Conservation (phyloP, 2,888 invertebrate genomes). For the Rhimphoctona megacephalus region DNA sequence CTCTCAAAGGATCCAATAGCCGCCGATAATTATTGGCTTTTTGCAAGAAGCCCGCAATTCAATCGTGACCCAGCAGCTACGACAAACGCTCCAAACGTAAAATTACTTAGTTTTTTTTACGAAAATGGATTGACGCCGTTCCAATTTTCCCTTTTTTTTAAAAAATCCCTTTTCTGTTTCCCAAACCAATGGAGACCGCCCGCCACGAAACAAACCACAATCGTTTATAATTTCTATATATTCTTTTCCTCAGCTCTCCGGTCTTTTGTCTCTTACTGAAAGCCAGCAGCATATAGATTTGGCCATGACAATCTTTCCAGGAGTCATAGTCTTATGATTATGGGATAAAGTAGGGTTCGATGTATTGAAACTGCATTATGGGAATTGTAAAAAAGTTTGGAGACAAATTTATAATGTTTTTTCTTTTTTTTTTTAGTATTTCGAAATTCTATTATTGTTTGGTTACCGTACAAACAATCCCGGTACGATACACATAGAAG, state of each 20-base stretch:
- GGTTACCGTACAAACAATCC: not conserved
- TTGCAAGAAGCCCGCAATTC: slow-evolving; percentile 62
- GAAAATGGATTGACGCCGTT: slow-evolving; percentile 52
- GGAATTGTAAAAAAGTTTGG: not conserved
- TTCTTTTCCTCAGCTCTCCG: slow-evolving; percentile 41
- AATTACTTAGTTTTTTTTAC: slow-evolving; percentile 45
- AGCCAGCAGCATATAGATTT: slow-evolving; percentile 5
- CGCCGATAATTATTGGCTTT: slow-evolving; percentile 78
- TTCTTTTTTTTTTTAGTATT: not conserved
- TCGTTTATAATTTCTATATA: slow-evolving; percentile 47
- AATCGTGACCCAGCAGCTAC: slow-evolving; percentile 37
- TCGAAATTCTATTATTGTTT: not conserved
- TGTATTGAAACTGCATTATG: not conserved
- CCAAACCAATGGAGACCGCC: slow-evolving; percentile 54
- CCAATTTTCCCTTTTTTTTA: slow-evolving; percentile 58
- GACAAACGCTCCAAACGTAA: slow-evolving; percentile 21
- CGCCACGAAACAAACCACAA: slow-evolving; percentile 57
- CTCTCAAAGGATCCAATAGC: slow-evolving; percentile 63
- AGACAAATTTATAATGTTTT: not conserved
- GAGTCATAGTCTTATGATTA: not conserved
- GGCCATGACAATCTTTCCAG: not conserved
- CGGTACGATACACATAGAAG: not conserved
- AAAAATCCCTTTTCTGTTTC: slow-evolving; percentile 39
- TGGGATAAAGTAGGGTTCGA: not conserved
- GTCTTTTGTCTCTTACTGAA: slow-evolving; percentile 29